Conservation (phyloP, 2,888 invertebrate species). For the Luperina nickerlii region DNA sequence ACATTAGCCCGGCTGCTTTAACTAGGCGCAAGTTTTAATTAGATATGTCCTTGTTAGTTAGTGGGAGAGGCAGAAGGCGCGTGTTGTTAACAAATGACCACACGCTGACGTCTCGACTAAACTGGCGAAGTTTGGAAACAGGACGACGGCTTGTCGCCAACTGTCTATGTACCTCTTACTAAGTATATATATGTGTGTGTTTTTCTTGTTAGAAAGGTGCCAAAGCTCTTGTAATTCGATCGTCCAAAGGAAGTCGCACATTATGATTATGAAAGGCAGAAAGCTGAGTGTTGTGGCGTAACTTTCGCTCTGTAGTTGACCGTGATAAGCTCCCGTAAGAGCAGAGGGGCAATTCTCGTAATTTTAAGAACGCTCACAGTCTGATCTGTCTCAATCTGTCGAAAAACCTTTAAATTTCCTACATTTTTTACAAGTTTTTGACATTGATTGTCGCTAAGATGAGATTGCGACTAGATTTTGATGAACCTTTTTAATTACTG, state of each 20-base stretch:
- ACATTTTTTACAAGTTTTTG: no score
- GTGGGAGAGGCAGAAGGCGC: constrained; percentile 55
- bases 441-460: no score
- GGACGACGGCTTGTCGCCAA: constrained; percentile 43
- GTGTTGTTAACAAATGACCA: constrained; percentile 67
- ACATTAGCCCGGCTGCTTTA: constrained; percentile 66
- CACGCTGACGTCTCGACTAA: constrained; percentile 46
- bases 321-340: constrained; percentile 14
- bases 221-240: constrained; percentile 14
- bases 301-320: neutral
- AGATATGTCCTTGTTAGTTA: constrained; percentile 74
- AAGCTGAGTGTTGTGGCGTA: neutral
- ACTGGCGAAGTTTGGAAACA: constrained; percentile 46
- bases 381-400: no score
- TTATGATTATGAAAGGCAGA: constrained; percentile 3
- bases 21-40: constrained; percentile 77
- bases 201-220: constrained; percentile 27
- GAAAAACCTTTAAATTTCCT: no score
- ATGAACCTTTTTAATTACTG: no score
- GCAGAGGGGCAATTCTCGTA: no score
- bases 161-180: constrained; percentile 4
- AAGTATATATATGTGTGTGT: neutral
- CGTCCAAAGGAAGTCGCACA: constrained; percentile 13
- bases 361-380: no score
- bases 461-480: no score